A percentile compares a stretch with the other conserved stretches of the same genome.
Evolutionary conservation across 2,888 invertebrate genomes (phyloP).

Genomic region (Monoplex corrugatus): DNA sequence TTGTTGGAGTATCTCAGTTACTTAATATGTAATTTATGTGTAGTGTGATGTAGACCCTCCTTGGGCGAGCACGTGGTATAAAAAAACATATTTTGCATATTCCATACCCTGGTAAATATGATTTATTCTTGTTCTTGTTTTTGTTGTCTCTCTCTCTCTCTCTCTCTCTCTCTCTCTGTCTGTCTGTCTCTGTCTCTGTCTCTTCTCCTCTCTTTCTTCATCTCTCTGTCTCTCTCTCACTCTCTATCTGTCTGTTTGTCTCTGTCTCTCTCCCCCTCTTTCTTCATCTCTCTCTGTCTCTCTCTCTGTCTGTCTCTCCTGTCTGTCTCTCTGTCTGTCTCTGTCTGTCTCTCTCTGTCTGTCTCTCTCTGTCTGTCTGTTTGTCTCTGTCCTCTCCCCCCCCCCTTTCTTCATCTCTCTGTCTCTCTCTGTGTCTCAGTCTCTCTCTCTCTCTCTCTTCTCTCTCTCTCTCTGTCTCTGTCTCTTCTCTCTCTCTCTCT

Average conservation of each 20-base stretch:
- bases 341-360: background rate
- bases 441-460: background rate
- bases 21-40: no score
- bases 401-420: background rate
- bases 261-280: background rate
- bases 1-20: no score
- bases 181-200: background rate
- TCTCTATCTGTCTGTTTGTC: background rate
- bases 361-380: background rate
- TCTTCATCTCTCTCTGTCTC: background rate
- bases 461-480: background rate
- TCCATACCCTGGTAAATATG: no score
- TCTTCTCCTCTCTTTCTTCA: background rate
- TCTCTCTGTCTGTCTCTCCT: conserved; percentile 1
- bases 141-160: no score
- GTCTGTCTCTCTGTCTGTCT: conserved; percentile 9
- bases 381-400: background rate
- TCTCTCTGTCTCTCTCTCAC: background rate
- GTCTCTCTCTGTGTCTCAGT: background rate
- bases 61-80: no score
- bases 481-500: background rate
- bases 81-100: no score
- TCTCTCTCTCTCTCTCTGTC: background rate
- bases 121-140: no score
- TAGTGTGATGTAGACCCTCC: no score